phyloP scores from a whole-genome alignment of 2,797 vertebrate genomes.

The Notolabrus celidotus region DNA sequence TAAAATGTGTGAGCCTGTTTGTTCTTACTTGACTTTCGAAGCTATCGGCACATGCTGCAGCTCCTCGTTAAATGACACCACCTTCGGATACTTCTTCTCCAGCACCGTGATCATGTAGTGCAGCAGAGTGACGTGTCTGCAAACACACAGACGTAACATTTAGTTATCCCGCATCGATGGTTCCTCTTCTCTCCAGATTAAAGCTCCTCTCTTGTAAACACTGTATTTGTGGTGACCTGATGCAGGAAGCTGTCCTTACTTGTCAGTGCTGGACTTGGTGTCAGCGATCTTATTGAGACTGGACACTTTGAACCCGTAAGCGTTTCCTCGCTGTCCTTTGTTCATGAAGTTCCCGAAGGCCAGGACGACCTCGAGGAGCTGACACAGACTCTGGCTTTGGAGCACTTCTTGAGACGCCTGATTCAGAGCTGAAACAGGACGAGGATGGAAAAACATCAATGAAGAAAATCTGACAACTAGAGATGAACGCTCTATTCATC shows the following conservation, averaged over 20 bases:
- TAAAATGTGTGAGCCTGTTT: not conserved
- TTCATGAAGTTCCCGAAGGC: slow-evolving; percentile 99
- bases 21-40: slow-evolving; percentile 71
- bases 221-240: too few relatives aligned
- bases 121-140: slow-evolving; percentile 82
- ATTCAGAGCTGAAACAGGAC: slow-evolving; percentile 55
- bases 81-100: slow-evolving; percentile 92
- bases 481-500: not conserved
- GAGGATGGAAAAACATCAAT: not conserved
- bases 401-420: slow-evolving; percentile 65
- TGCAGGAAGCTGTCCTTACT: slow-evolving; percentile 72
- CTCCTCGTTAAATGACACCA: slow-evolving; percentile 85
- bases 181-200: too few relatives aligned
- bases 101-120: slow-evolving; percentile 95
- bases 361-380: slow-evolving; percentile 85
- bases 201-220: too few relatives aligned
- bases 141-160: slow-evolving; percentile 13
- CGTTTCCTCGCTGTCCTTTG: slow-evolving; percentile 95
- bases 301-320: slow-evolving; percentile 93
- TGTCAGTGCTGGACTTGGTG: slow-evolving; percentile 96
- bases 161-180: too few relatives aligned
- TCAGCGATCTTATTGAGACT: slow-evolving; percentile 97
- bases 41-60: slow-evolving; percentile 66
- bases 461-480: not conserved
- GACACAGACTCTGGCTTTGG: slow-evolving; percentile 42